These are phyloP conservation scores for Andrena flavipes DNA, from an alignment of 2,888 invertebrate species.

Conservation along the genomic window DNA sequence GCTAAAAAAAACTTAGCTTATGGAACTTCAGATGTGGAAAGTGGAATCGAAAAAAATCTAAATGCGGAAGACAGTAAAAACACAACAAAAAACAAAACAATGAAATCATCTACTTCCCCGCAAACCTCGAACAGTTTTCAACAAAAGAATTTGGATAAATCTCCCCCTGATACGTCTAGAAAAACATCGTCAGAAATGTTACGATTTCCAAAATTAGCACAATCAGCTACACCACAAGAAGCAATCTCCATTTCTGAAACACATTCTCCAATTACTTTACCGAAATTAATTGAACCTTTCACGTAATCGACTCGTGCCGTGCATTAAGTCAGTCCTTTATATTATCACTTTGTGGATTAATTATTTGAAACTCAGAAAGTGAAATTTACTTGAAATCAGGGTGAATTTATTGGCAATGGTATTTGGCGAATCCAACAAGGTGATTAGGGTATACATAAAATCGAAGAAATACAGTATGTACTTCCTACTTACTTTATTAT, in stretches of 20 bases:
- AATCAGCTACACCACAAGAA: slow-evolving; percentile 58
- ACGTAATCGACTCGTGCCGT: slow-evolving; percentile 59
- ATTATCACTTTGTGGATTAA: neutral
- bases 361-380: neutral
- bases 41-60: slow-evolving; percentile 1
- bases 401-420: neutral
- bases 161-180: slow-evolving; percentile 41
- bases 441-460: neutral
- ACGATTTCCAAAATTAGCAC: slow-evolving; percentile 72
- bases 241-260: slow-evolving; percentile 26
- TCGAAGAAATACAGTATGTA: neutral
- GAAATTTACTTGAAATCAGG: neutral
- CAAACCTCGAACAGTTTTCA: slow-evolving; percentile 59
- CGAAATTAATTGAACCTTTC: slow-evolving; percentile 74
- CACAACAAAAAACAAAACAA: slow-evolving; percentile 28
- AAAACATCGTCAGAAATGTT: slow-evolving; percentile 71
- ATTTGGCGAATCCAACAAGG: neutral
- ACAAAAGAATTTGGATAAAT: slow-evolving; percentile 65
- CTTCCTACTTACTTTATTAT: slow-evolving; percentile 10
- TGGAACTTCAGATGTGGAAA: slow-evolving; percentile 14
- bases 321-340: slow-evolving; percentile 45
- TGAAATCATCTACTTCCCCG: slow-evolving; percentile 39
- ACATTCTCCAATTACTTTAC: slow-evolving; percentile 69
- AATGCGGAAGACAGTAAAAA: slow-evolving; percentile 30
- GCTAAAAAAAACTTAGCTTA: slow-evolving; percentile 17